A percentile compares a stretch with the other conserved stretches of the same genome.
Evolutionary conservation across 2,888 invertebrate genomes (phyloP).

Genomic region (Chrysopilus asiliformis): DNA sequence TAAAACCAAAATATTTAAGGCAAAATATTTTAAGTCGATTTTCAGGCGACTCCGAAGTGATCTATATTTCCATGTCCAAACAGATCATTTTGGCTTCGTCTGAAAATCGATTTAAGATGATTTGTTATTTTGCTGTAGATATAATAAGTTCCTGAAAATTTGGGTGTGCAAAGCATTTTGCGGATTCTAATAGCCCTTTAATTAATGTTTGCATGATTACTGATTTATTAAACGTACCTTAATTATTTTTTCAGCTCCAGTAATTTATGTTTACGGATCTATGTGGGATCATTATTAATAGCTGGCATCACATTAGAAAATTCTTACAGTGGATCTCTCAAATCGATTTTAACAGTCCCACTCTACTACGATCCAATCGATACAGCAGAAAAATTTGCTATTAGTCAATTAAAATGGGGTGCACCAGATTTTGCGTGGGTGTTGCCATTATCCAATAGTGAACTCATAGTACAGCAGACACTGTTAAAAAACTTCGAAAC

Average conservation of each 20-base stretch:
- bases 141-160: conserved; percentile 23
- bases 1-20: no score
- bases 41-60: no score
- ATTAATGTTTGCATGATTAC: no score
- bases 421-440: conserved; percentile 30
- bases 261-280: conserved; percentile 24
- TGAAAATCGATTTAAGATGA: no score
- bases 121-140: conserved; percentile 32
- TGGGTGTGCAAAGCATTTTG: no score
- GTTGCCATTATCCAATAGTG: conserved; percentile 23
- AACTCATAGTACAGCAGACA: conserved; percentile 25
- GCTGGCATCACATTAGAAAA: conserved; percentile 31
- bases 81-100: no score
- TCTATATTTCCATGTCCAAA: no score
- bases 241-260: conserved; percentile 18
- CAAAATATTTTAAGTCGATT: no score
- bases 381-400: conserved; percentile 26
- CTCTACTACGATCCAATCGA: conserved; percentile 26
- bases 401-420: conserved; percentile 27
- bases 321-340: conserved; percentile 31
- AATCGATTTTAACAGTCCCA: conserved; percentile 29
- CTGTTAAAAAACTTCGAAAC: conserved; percentile 24
- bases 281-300: conserved; percentile 24
- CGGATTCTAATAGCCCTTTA: no score
- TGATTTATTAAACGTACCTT: background rate